Conservation (phyloP, 2,797 vertebrate species). For the Epinephelus malabaricus region DNA sequence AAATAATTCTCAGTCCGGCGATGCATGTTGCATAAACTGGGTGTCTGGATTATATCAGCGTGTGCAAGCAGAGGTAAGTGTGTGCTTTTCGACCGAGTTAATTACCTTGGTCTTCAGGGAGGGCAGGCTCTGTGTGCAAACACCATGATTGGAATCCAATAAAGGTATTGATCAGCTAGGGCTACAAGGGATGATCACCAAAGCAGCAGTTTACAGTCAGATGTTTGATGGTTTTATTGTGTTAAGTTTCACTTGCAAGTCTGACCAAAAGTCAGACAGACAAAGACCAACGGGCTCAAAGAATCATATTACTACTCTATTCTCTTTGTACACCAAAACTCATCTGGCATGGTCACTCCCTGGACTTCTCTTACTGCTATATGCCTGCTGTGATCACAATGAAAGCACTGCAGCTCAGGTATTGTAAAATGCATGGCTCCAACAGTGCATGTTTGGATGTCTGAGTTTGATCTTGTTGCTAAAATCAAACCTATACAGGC, state of each 20-base stretch:
- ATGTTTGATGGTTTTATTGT: constrained; percentile 7
- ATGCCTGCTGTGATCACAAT: background rate
- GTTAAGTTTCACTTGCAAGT: constrained; percentile 23
- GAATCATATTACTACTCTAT: constrained; percentile 2
- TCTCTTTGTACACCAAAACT: constrained; percentile 16
- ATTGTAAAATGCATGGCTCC: background rate
- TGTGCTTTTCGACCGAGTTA: constrained; percentile 7
- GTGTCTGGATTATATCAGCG: background rate
- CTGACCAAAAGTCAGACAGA: constrained; percentile 11
- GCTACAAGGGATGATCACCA: constrained; percentile 20
- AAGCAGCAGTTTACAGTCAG: constrained; percentile 9
- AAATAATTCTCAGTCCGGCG: constrained; percentile 41
- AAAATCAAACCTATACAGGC: background rate
- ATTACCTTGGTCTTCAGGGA: constrained; percentile 13
- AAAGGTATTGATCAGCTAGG: constrained; percentile 45
- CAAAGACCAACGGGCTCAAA: background rate
- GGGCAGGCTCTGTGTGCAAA: constrained; percentile 30
- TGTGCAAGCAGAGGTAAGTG: constrained; percentile 21
- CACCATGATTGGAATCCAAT: constrained; percentile 49
- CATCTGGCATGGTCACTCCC: background rate
- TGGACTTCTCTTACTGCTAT: background rate
- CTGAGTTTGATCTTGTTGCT: constrained; percentile 20
- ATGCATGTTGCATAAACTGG: constrained; percentile 18
- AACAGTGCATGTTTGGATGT: constrained; percentile 4
- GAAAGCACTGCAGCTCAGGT: background rate